Percentiles rank a stretch among this genome's conserved stretches.
Conservation (phyloP, 2,113 vertebrate genomes). For the Paramisgurnus dabryanus region DNA sequence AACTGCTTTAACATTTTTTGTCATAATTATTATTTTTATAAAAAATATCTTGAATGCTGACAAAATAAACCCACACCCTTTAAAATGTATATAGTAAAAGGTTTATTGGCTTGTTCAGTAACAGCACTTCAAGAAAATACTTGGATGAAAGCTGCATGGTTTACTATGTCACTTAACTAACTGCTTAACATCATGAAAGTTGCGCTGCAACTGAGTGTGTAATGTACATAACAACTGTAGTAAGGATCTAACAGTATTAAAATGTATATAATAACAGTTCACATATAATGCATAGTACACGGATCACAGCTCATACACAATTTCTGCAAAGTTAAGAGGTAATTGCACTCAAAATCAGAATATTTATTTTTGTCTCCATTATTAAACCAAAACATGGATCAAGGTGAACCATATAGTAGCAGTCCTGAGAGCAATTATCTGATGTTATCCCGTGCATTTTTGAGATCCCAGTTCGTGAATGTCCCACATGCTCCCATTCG, state of each 20-base stretch:
- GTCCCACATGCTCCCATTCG: not conserved
- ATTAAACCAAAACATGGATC: not conserved
- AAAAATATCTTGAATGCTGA: not conserved
- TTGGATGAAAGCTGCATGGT: not conserved
- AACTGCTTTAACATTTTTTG: conserved; percentile 13
- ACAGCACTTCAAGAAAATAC: not conserved
- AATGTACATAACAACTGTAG: conserved; percentile 9
- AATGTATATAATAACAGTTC: not conserved
- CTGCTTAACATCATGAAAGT: conserved; percentile 24
- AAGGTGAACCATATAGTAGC: not conserved
- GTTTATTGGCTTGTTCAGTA: conserved; percentile 42
- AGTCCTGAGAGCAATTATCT: not conserved
- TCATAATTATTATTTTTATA: conserved; percentile 6
- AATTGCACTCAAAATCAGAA: conserved; percentile 16
- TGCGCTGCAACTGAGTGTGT: conserved; percentile 44
- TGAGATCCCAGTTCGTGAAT: not conserved
- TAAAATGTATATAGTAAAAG: conserved; percentile 20
- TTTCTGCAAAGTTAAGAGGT: conserved; percentile 1
- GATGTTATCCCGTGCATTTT: not conserved
- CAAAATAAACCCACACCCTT: conserved; percentile 15
- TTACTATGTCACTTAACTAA: not conserved
- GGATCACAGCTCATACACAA: not conserved
- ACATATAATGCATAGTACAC: not conserved
- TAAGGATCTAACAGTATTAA: not conserved
- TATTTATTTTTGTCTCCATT: not conserved